phyloP scores from a whole-genome alignment of 2,797 vertebrate species.

The Morelia viridis region DNA sequence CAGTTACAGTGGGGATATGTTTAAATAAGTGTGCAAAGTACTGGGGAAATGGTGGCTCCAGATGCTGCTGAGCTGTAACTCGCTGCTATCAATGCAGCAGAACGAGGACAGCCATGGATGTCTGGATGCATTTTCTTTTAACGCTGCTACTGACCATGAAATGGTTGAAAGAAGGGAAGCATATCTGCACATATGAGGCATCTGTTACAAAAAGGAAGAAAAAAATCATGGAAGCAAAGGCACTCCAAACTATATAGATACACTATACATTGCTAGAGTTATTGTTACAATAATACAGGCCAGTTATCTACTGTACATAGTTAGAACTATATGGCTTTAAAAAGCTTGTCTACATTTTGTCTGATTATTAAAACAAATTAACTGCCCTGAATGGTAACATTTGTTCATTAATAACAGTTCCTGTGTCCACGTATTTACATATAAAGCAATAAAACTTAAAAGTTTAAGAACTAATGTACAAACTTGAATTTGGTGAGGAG shows the following conservation, averaged over 20 bases:
- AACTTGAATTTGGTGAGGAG: conserved; percentile 96
- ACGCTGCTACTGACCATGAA: conserved; percentile 57
- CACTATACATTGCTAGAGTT: conserved; percentile 99
- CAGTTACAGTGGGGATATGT: conserved; percentile 35
- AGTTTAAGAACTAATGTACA: conserved; percentile 81
- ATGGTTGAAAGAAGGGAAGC: conserved; percentile 59
- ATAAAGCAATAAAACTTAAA: conserved; percentile 85
- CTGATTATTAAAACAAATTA: conserved; percentile 87
- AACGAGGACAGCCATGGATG: not conserved
- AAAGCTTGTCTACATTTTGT: conserved; percentile 95
- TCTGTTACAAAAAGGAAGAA: conserved; percentile 60
- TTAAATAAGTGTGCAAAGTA: conserved; percentile 62
- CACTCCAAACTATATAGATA: conserved; percentile 99
- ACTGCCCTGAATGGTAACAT: conserved; percentile 92
- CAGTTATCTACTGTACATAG: conserved; percentile 96
- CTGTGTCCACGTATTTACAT: conserved; percentile 97
- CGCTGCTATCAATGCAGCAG: not conserved
- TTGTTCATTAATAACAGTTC: conserved; percentile 96
- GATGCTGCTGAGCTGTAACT: not conserved
- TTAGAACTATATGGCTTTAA: conserved; percentile 99
- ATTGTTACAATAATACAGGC: conserved; percentile 98
- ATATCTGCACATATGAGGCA: conserved; percentile 51
- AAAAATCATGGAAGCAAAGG: conserved; percentile 95
- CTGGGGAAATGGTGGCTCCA: conserved; percentile 24
- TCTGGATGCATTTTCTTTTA: conserved; percentile 56